Evolutionary conservation across 1,140 invertebrate genomes (phyloP).

Genomic region (Whitmania pigra): DNA sequence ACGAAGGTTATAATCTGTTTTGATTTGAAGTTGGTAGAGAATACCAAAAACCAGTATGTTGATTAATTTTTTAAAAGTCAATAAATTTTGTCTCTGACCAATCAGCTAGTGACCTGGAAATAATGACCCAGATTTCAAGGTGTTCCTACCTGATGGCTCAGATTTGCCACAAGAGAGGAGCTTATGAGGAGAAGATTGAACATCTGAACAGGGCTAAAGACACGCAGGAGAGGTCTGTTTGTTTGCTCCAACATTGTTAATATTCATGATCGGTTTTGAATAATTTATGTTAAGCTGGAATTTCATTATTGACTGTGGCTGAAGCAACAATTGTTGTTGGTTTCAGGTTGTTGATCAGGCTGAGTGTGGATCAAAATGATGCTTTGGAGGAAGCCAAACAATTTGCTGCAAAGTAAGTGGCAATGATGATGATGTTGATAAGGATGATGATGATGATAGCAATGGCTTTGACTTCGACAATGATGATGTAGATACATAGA

Average conservation of each 20-base stretch:
- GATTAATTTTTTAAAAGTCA: too few species aligned
- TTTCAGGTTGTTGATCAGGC: conserved; percentile 51
- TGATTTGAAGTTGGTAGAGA: too few species aligned
- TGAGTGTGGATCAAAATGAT: conserved; percentile 50
- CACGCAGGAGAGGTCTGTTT: conserved; percentile 41
- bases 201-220: conserved; percentile 42
- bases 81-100: too few species aligned
- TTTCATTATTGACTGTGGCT: too few species aligned
- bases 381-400: conserved; percentile 48
- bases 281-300: too few species aligned
- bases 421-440: conserved; percentile 6
- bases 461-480: too few species aligned
- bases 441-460: not conserved
- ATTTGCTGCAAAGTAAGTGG: conserved; percentile 45
- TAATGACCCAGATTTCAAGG: conserved; percentile 43
- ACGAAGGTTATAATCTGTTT: too few species aligned
- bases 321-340: too few species aligned
- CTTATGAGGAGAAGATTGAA: conserved; percentile 35
- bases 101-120: conserved; percentile 37
- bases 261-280: not conserved
- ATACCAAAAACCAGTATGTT: too few species aligned
- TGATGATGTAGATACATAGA: conserved; percentile 9
- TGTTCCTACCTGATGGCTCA: conserved; percentile 48
- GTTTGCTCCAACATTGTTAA: conserved; percentile 23
- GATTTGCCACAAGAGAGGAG: conserved; percentile 49